phyloP scores from a whole-genome alignment of 2,113 vertebrate genomes.

The Furnarius figulus region DNA sequence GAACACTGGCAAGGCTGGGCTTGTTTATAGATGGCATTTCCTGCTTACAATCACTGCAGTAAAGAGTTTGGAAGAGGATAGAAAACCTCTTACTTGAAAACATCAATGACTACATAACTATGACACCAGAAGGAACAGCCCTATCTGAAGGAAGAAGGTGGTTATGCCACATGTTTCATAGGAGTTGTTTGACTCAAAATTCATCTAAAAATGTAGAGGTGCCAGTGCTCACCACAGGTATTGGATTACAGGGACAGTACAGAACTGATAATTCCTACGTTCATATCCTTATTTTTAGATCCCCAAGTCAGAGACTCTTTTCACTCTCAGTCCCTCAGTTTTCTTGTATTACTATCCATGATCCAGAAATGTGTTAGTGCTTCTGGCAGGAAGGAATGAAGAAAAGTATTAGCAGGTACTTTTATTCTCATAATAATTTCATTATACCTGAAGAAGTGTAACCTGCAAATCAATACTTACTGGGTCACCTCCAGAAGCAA shows the following conservation, averaged over 20 bases:
- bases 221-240: not conserved
- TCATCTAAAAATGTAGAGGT: not conserved
- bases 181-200: not conserved
- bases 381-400: not conserved
- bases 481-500: constrained; percentile 93
- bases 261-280: not conserved
- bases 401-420: not conserved
- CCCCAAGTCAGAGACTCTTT: not conserved
- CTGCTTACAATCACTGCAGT: not conserved
- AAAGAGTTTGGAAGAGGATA: not conserved
- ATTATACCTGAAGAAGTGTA: constrained; percentile 1
- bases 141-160: not conserved
- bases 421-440: not conserved
- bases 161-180: not conserved
- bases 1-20: not conserved
- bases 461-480: constrained; percentile 78
- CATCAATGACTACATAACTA: not conserved
- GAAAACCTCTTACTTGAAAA: not conserved
- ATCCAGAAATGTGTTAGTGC: not conserved
- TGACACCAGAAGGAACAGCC: not conserved
- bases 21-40: not conserved
- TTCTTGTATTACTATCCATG: not conserved
- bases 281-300: not conserved
- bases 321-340: not conserved
- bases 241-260: not conserved